phyloP scores from a whole-genome alignment of 2,888 invertebrate species.

The Uloborus plumipes region DNA sequence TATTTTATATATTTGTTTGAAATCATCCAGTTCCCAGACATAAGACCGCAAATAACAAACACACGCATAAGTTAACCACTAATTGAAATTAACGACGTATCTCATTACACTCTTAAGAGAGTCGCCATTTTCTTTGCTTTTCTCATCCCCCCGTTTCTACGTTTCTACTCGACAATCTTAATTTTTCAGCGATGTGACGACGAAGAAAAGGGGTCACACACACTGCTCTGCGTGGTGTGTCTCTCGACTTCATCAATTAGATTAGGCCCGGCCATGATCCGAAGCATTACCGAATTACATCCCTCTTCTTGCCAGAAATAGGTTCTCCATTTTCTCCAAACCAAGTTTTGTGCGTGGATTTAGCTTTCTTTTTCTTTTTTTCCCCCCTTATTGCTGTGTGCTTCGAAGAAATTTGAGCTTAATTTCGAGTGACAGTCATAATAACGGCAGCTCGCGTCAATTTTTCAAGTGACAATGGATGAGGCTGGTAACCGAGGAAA shows the following conservation, averaged over 20 bases:
- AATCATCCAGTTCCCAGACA: too few species aligned
- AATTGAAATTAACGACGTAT: too few species aligned
- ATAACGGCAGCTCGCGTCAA: conserved; percentile 36
- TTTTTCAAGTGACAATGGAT: conserved; percentile 15
- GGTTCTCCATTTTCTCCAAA: background rate
- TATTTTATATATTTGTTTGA: too few species aligned
- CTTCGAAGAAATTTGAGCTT: conserved; percentile 32
- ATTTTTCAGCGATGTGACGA: conserved; percentile 26
- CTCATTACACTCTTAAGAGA: too few species aligned
- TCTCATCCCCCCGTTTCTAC: background rate
- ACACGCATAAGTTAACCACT: too few species aligned
- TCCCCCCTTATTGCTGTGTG: background rate
- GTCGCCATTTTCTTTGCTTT: background rate
- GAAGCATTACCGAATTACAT: conserved; percentile 41
- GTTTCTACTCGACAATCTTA: background rate
- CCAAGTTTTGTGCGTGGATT: background rate
- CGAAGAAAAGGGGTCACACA: conserved; percentile 36
- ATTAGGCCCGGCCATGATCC: conserved; percentile 47
- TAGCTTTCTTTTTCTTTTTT: background rate
- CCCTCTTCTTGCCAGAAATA: conserved; percentile 29
- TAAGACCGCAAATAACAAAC: too few species aligned
- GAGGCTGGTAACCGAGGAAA: too few species aligned
- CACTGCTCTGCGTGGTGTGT: conserved; percentile 9
- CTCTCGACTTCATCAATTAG: conserved; percentile 49
- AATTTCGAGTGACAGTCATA: conserved; percentile 32